Base-by-base conservation (phyloP, 2,888 invertebrate species). In the Pherbina coryleti region DNA sequence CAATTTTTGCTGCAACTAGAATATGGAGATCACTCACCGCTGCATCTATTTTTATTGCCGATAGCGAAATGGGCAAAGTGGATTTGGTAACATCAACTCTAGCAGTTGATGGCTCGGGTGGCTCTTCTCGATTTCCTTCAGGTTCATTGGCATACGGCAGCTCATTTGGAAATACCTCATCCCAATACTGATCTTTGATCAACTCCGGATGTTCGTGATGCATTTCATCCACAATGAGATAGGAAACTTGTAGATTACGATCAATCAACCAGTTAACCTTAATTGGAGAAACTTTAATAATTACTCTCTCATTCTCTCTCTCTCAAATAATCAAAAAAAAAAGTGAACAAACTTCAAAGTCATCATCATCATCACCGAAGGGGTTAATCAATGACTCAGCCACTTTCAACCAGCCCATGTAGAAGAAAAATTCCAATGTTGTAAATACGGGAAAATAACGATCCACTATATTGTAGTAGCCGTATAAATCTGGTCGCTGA, bases 221-320 rank as follows among this genome's bases (percentile, higher is more conserved):
- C 96, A 97, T 96, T 90, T 97, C 97, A 87, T 97, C 97, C 49
- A 97, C 97, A 83, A 97, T 96, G 88, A 97, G 91, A 90, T 96
- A 97, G 22, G 96, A 95, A 28, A 96, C 95, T 94, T 96, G 88
- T 49, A 88, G 83, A 81, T 85, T 96, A 83, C 97, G 92, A 88
- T 97, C 97, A 73, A 97, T 94, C 89, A 97, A 92, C 96, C 97
- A 97, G 87, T 97, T 97, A 1, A 89, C 94, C 92, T 96, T 55
- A 55, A 53, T 17, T 17, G 8, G 8, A 9, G 3, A 11, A n/a
- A 49, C 17, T 19, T 9, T 22, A 70, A 28, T 17, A 2, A 28
- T 25, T n/a, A 28, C 5, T 53, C 34, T 2, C 0, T n/a, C n/a
- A n/a, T n/a, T n/a, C n/a, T n/a, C n/a, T n/a, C n/a, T n/a, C n/a